Percentiles rank a stretch among this genome's conserved stretches.
These are phyloP conservation scores for Mystacornis crossleyi DNA, from an alignment of 2,113 vertebrate genomes.

Conservation along the genomic window DNA sequence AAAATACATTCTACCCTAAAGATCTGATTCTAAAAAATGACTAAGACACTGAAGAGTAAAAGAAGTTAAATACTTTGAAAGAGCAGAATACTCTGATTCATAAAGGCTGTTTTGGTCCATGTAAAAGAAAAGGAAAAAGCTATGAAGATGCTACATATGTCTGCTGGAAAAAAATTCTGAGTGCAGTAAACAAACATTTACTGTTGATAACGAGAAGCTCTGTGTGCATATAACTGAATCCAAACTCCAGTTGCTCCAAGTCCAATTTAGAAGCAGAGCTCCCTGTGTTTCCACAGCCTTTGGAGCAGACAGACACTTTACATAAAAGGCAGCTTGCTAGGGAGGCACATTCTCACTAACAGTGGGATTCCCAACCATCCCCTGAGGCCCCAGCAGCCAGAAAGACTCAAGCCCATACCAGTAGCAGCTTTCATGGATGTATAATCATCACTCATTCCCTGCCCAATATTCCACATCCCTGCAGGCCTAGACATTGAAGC, in stretches of 20 bases:
- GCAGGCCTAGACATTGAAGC: not conserved
- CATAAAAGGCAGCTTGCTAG: not conserved
- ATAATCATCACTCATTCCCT: not conserved
- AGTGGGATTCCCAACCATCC: not conserved
- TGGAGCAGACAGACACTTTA: not conserved
- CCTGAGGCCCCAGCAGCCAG: not conserved
- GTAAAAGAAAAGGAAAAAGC: not conserved
- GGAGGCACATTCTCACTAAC: not conserved
- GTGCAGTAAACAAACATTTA: not conserved
- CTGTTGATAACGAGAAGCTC: not conserved
- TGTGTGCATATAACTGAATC: rapidly evolving
- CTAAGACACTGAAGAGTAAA: not conserved
- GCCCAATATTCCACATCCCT: not conserved
- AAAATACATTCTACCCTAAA: not conserved
- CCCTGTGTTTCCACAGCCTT: not conserved
- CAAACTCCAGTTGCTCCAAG: not conserved
- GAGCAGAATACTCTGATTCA: not conserved
- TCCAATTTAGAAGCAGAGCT: not conserved
- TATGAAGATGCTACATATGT: not conserved
- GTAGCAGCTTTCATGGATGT: not conserved
- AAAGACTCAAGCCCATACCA: not conserved
- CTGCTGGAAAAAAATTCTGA: not conserved
- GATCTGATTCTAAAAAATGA: not conserved
- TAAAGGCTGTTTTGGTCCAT: not conserved
- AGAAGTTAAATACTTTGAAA: not conserved